A percentile compares a stretch with the other conserved stretches of the same genome.
Evolutionary conservation across 2,113 vertebrate genomes (phyloP).

Genomic region (Amblyopsis rosae): DNA sequence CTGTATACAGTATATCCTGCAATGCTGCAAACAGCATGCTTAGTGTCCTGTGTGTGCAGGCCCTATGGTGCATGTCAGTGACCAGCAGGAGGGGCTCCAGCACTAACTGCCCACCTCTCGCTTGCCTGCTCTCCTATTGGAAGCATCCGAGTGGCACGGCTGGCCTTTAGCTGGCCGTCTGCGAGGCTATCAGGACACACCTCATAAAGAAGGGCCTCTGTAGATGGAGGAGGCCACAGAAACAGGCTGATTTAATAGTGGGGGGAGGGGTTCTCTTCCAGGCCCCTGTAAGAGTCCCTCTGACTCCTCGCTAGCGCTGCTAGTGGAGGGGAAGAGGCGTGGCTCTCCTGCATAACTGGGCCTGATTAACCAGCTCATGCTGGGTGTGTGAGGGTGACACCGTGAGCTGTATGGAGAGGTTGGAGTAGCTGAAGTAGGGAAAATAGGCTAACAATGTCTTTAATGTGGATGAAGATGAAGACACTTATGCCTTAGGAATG

Average conservation of each 20-base stretch:
- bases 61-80: not conserved
- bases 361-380: constrained; percentile 92
- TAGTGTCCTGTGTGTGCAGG: constrained; percentile 9
- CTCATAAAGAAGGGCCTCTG: constrained; percentile 85
- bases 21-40: no score
- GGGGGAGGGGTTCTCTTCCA: constrained; percentile 78
- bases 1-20: no score
- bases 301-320: constrained; percentile 85
- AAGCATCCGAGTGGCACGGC: constrained; percentile 79
- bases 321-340: constrained; percentile 80
- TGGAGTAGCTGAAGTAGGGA: constrained; percentile 3
- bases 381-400: constrained; percentile 70
- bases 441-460: constrained; percentile 48
- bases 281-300: constrained; percentile 84
- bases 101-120: constrained; percentile 40
- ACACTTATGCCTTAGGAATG: constrained; percentile 65
- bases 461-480: constrained; percentile 60
- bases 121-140: constrained; percentile 62
- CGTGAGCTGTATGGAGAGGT: constrained; percentile 17
- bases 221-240: constrained; percentile 72
- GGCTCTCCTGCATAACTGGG: constrained; percentile 76
- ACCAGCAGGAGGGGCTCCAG: constrained; percentile 3
- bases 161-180: constrained; percentile 87
- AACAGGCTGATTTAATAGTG: constrained; percentile 89
- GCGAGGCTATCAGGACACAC: constrained; percentile 91